Conservation (phyloP, 2,113 vertebrate genomes). For the Cebidichthys violaceus region DNA sequence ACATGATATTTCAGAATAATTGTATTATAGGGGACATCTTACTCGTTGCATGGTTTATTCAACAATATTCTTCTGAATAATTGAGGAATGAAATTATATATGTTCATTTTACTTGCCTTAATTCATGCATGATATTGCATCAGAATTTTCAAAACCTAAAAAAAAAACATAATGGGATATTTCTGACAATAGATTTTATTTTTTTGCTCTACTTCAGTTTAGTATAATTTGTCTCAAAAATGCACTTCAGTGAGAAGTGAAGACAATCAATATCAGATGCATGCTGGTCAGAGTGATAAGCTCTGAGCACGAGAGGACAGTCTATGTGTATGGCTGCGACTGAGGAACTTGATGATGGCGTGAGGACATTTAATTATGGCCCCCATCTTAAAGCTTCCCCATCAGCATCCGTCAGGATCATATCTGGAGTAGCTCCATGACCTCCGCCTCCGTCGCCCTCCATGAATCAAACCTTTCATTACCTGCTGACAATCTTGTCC, state of each 20-base stretch:
- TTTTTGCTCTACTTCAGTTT: slow-evolving; percentile 15
- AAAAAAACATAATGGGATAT: slow-evolving; percentile 59
- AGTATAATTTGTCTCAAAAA: slow-evolving; percentile 29
- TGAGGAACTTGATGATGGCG: slow-evolving; percentile 50
- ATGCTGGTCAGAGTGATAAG: slow-evolving; percentile 7
- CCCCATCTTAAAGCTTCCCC: slow-evolving; percentile 66
- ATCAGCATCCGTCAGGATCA: slow-evolving; percentile 75
- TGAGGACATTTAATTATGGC: slow-evolving; percentile 71
- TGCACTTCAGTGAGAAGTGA: slow-evolving; percentile 14
- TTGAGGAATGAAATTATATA: slow-evolving; percentile 72
- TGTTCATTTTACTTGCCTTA: slow-evolving; percentile 72
- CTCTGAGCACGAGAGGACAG: slow-evolving; percentile 11
- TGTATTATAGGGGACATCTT: slow-evolving; percentile 58
- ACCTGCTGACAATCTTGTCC: slow-evolving; percentile 72
- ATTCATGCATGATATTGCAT: slow-evolving; percentile 71
- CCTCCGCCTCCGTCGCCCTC: slow-evolving; percentile 76
- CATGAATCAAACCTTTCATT: slow-evolving; percentile 81
- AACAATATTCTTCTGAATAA: slow-evolving; percentile 69
- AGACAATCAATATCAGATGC: slow-evolving; percentile 17
- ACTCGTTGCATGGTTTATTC: slow-evolving; percentile 71
- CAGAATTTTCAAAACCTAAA: slow-evolving; percentile 56
- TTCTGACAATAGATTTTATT: slow-evolving; percentile 55
- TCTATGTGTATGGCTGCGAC: slow-evolving; percentile 13
- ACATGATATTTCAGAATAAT: slow-evolving; percentile 50
- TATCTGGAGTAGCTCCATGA: slow-evolving; percentile 76